Conservation (phyloP, 2,888 invertebrate species). For the Drosophila trichaetosa region DNA sequence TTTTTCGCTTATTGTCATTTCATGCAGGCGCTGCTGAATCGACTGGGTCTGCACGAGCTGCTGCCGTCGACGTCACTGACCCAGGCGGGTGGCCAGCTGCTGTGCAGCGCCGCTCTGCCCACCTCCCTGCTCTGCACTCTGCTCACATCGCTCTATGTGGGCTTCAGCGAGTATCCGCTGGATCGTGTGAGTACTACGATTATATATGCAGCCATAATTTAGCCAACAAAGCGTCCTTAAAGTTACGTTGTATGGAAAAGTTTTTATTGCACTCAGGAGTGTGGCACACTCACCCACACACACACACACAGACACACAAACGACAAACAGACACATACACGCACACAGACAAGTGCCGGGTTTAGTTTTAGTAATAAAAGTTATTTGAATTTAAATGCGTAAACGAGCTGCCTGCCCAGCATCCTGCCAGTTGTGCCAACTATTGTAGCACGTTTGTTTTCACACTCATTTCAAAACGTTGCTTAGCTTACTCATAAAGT, state of each 20-base stretch:
- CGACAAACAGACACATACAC: constrained; percentile 6
- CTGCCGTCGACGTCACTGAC: constrained; percentile 80
- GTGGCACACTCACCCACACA: constrained; percentile 23
- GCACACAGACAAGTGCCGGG: constrained; percentile 38
- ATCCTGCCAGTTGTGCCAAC: constrained; percentile 55
- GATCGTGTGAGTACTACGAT: constrained; percentile 84
- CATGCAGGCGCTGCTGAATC: constrained; percentile 79
- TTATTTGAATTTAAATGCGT: constrained; percentile 82
- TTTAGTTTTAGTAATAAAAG: constrained; percentile 77
- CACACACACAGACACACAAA: constrained; percentile 17
- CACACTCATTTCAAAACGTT: constrained; percentile 14
- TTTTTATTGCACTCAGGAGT: constrained; percentile 80
- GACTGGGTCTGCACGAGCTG: constrained; percentile 82
- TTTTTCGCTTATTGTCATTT: neutral
- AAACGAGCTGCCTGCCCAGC: constrained; percentile 69
- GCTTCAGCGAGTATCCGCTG: constrained; percentile 83
- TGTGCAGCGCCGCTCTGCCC: constrained; percentile 78
- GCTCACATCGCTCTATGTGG: constrained; percentile 81
- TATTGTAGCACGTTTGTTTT: constrained; percentile 57
- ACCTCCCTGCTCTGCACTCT: constrained; percentile 81
- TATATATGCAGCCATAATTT: constrained; percentile 73
- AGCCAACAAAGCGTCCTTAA: constrained; percentile 71
- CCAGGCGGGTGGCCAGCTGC: constrained; percentile 81
- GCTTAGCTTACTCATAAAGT: neutral
- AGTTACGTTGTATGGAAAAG: constrained; percentile 70